Evolutionary conservation across 64 coral and sea anemone species (phyloP).

Genomic region (Montipora capricornis): DNA sequence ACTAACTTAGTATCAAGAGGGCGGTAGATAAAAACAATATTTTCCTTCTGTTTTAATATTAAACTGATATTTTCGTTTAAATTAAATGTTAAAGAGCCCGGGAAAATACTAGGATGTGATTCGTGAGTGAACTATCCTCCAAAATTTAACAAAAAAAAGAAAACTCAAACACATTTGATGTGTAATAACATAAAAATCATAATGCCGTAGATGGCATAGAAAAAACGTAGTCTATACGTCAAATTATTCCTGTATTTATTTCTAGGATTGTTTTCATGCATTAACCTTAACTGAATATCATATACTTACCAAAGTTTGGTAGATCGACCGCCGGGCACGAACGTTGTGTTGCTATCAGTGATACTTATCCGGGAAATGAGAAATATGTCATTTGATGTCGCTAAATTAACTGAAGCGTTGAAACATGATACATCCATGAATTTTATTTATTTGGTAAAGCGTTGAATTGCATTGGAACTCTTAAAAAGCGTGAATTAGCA

Average conservation of each 20-base stretch:
- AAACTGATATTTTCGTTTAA: no score
- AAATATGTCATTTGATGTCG: neutral
- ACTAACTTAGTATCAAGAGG: no score
- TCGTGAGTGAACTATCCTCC: neutral
- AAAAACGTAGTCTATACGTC: neutral
- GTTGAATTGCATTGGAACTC: neutral
- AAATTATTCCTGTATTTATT: neutral
- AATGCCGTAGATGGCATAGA: no score
- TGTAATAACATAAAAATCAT: no score
- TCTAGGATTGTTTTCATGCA: neutral
- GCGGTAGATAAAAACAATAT: no score
- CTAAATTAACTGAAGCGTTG: neutral
- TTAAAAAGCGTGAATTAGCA: slow-evolving; percentile 49
- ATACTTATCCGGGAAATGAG: neutral
- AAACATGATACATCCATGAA: neutral
- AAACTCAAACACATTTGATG: no score
- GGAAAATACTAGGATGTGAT: neutral
- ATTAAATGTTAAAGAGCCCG: no score
- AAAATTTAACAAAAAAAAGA: neutral
- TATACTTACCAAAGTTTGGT: slow-evolving; percentile 8
- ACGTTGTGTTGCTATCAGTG: neutral
- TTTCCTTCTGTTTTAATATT: no score
- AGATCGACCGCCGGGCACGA: neutral
- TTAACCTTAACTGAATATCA: neutral
- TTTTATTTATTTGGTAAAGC: neutral